Evolutionary conservation across 2,113 vertebrate genomes (phyloP).

Genomic region (Xiphophorus hellerii): DNA sequence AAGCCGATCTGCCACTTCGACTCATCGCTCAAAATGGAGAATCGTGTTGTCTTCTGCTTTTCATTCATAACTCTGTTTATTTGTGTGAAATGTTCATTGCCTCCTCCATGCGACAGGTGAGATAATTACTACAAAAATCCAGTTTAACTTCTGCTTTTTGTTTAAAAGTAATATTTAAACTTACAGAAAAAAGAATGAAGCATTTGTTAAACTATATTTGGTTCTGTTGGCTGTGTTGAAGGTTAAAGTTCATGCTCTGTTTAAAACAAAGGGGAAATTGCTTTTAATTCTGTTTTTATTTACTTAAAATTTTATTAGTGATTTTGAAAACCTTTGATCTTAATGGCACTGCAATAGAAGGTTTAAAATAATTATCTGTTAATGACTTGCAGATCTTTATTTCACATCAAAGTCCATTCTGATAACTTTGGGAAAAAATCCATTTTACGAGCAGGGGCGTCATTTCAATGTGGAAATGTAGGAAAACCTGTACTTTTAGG

Average conservation of each 20-base stretch:
- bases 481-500: too few relatives aligned
- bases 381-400: neutral
- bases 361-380: neutral
- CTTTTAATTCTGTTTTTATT: too few relatives aligned
- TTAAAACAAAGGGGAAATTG: too few relatives aligned
- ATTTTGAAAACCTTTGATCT: neutral
- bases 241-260: too few relatives aligned
- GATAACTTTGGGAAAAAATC: neutral
- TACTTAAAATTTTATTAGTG: too few relatives aligned
- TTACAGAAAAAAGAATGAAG: too few relatives aligned
- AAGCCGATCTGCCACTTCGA: neutral
- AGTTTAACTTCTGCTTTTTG: too few relatives aligned
- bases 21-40: neutral
- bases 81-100: neutral
- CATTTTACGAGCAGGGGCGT: too few relatives aligned
- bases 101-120: conserved; percentile 76
- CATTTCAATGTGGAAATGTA: too few relatives aligned
- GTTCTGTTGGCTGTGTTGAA: too few relatives aligned
- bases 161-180: too few relatives aligned
- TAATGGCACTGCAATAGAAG: neutral
- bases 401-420: neutral
- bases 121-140: neutral
- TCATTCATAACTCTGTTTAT: neutral
- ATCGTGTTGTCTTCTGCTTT: neutral
- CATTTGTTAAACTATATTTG: too few relatives aligned